These are phyloP conservation scores for Neogobius melanostomus DNA, from an alignment of 2,113 vertebrate species.

Conservation along the genomic window DNA sequence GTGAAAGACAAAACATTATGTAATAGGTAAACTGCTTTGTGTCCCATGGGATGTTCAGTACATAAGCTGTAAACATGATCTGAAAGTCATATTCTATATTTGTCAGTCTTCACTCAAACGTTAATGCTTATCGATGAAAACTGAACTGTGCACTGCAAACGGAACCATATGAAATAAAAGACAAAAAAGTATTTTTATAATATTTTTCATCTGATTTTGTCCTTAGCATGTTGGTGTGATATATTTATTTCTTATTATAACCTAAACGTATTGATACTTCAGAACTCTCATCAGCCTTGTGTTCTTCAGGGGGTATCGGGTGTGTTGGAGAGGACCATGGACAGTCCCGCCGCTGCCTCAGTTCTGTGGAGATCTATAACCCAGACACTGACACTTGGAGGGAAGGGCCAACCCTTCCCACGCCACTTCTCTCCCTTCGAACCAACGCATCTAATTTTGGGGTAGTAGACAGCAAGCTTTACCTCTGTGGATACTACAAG, in stretches of 20 bases:
- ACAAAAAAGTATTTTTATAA: not conserved
- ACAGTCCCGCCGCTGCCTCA: slow-evolving; percentile 86
- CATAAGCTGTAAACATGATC: no score
- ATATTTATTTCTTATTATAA: no score
- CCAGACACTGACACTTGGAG: slow-evolving; percentile 88
- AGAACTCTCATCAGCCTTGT: not conserved
- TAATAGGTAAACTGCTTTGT: no score
- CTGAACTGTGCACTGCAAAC: no score
- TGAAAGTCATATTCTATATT: no score
- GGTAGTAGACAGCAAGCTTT: slow-evolving; percentile 82
- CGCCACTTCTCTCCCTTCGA: slow-evolving; percentile 82
- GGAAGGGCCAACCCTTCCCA: slow-evolving; percentile 82
- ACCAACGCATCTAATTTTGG: slow-evolving; percentile 81
- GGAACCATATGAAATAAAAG: no score
- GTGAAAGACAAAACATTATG: no score
- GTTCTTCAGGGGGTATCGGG: slow-evolving; percentile 85
- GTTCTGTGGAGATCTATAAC: slow-evolving; percentile 89
- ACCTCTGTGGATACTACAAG: slow-evolving; percentile 87
- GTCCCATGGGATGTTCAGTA: no score
- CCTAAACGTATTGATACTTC: no score
- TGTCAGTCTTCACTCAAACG: no score
- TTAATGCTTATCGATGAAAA: no score
- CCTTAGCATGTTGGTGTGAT: no score
- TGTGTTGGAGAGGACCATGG: slow-evolving; percentile 85
- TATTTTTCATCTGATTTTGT: not conserved